These are phyloP conservation scores for Hiodon tergisus DNA, from an alignment of 2,113 vertebrate species.

Conservation along the genomic window DNA sequence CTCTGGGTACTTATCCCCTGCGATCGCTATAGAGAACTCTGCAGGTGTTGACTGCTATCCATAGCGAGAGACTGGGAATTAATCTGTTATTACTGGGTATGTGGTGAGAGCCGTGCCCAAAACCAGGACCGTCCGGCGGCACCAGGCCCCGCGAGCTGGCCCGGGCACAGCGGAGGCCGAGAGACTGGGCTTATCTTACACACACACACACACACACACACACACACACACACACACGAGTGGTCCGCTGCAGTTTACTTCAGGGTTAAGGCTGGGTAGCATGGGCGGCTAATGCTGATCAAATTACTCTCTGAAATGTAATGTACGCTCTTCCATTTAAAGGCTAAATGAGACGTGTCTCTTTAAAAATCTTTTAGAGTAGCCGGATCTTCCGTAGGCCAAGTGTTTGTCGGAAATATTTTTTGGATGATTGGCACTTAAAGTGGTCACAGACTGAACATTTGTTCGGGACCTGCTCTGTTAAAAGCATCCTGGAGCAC, in stretches of 20 bases:
- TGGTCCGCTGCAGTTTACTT: background rate
- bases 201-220: background rate
- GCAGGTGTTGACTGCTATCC: no score
- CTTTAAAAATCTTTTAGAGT: background rate
- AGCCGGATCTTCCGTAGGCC: background rate
- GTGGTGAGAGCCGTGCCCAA: background rate
- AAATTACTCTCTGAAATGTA: no score
- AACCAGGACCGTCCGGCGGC: background rate
- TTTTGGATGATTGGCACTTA: conserved; percentile 3
- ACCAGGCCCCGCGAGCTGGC: background rate
- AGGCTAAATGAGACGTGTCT: background rate
- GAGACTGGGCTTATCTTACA: background rate
- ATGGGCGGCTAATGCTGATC: no score
- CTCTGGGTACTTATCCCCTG: no score
- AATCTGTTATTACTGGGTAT: background rate
- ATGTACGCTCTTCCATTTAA: background rate
- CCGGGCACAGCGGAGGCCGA: no score
- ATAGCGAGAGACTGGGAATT: background rate
- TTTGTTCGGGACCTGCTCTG: background rate
- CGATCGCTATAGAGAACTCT: no score
- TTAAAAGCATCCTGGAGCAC: conserved; percentile 29
- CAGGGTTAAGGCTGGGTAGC: background rate
- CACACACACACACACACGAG: no score
- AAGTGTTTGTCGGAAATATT: background rate
- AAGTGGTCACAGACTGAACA: background rate